These are phyloP conservation scores for Ispidina picta DNA, from an alignment of 2,797 vertebrate genomes.

Conservation along the genomic window DNA sequence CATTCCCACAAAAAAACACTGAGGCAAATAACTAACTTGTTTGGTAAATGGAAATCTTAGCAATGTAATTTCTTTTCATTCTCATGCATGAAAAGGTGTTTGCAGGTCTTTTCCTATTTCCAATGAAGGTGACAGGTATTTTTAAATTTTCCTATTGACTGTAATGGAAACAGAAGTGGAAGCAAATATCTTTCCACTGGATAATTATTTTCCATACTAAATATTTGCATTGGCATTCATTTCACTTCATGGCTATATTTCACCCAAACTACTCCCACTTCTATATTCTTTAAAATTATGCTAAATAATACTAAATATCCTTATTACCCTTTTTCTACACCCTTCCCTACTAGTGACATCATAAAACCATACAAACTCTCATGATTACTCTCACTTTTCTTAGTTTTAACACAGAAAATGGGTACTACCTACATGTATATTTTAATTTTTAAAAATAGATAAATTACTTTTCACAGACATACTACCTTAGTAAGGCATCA, in stretches of 20 bases:
- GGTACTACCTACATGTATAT: background rate
- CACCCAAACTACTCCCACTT: background rate
- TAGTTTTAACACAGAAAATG: background rate
- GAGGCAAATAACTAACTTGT: background rate
- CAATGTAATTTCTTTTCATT: background rate
- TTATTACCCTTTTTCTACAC: background rate
- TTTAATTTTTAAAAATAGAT: background rate
- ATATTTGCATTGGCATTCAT: background rate
- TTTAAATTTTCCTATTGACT: background rate
- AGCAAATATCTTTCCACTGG: background rate
- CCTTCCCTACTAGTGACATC: background rate
- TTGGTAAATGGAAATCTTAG: background rate
- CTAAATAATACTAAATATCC: background rate
- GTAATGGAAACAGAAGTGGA: background rate
- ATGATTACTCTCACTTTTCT: background rate
- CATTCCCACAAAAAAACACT: background rate
- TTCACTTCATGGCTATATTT: background rate
- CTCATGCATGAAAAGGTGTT: accelerated
- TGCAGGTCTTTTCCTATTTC: background rate
- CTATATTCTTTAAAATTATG: background rate
- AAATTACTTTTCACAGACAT: background rate
- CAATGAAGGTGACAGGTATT: background rate
- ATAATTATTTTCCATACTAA: background rate
- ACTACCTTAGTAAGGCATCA: background rate
- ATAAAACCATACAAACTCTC: background rate